Evolutionary conservation across 2,888 invertebrate genomes (phyloP).

Genomic region (Drosophila pseudotalamancana): DNA sequence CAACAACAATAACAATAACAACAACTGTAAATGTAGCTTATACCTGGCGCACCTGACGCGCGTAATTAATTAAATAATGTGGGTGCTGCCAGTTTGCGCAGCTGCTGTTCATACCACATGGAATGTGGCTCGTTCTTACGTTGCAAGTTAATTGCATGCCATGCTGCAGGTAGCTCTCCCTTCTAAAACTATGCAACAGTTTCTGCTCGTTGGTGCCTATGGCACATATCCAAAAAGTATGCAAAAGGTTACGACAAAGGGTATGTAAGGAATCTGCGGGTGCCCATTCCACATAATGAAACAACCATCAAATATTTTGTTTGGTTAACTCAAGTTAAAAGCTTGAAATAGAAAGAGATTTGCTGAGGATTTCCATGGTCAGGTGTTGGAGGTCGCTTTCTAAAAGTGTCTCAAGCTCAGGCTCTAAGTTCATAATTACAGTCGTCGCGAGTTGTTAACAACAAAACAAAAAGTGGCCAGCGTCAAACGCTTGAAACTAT

Average conservation of each 20-base stretch:
- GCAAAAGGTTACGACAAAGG: not conserved
- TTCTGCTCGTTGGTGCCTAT: constrained; percentile 1
- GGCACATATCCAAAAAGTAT: constrained; percentile 25
- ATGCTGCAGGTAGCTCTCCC: not conserved
- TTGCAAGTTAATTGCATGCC: constrained; percentile 44
- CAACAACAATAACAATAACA: not conserved
- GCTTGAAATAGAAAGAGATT: not conserved
- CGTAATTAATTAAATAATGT: constrained; percentile 65
- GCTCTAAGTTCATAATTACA: constrained; percentile 61
- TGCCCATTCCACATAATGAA: constrained; percentile 14
- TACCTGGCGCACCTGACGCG: constrained; percentile 40
- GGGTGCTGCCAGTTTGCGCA: constrained; percentile 16
- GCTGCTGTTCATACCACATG: constrained; percentile 23
- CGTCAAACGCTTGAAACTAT: constrained; percentile 69
- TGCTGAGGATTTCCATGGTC: not conserved
- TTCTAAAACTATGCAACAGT: constrained; percentile 24
- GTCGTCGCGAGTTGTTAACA: constrained; percentile 70
- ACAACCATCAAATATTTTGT: constrained; percentile 35
- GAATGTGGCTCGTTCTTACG: constrained; percentile 32
- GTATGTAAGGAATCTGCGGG: not conserved
- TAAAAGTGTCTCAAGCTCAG: not conserved
- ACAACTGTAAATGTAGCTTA: constrained; percentile 1
- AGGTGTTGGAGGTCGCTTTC: not conserved
- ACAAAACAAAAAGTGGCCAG: constrained; percentile 67
- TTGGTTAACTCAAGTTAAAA: constrained; percentile 9